Percentiles rank a stretch among this genome's conserved stretches.
Evolutionary conservation across 2,113 vertebrate genomes (phyloP).

Genomic region (Heterochromis multidens): DNA sequence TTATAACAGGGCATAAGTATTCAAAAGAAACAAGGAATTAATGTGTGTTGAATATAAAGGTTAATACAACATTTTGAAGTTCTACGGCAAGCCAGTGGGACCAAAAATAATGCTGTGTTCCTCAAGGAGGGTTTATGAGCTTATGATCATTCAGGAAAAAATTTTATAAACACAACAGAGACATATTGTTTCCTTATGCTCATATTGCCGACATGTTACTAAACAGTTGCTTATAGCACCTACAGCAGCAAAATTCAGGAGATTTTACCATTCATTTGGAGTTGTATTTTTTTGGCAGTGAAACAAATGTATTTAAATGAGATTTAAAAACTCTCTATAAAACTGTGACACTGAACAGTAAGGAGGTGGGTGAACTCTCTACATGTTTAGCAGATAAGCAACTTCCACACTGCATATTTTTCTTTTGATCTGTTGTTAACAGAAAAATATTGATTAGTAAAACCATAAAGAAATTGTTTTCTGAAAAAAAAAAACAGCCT

Average conservation of each 20-base stretch:
- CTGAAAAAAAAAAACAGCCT: too few relatives aligned
- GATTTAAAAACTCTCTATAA: neutral
- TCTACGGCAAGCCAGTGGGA: neutral
- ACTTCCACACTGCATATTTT: neutral
- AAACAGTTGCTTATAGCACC: neutral
- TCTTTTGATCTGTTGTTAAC: neutral
- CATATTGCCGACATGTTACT: neutral
- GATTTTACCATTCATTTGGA: neutral
- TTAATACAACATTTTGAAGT: neutral
- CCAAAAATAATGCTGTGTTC: neutral
- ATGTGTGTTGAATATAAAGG: conserved; percentile 11
- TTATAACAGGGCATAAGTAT: conserved; percentile 21
- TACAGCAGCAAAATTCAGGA: rapidly evolving
- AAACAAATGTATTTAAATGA: neutral
- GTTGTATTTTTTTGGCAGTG: neutral
- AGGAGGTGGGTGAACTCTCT: neutral
- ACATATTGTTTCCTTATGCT: neutral
- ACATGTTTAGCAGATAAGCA: neutral
- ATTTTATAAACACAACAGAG: neutral
- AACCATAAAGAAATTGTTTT: neutral
- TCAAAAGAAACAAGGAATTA: neutral
- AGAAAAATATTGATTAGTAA: neutral
- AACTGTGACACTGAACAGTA: neutral
- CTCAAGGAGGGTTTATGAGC: neutral
- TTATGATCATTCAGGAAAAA: neutral